Percentiles rank a stretch among this genome's conserved stretches.
These are phyloP conservation scores for Porites lutea DNA, from an alignment of 64 coral and sea anemone species.

Conservation along the genomic window DNA sequence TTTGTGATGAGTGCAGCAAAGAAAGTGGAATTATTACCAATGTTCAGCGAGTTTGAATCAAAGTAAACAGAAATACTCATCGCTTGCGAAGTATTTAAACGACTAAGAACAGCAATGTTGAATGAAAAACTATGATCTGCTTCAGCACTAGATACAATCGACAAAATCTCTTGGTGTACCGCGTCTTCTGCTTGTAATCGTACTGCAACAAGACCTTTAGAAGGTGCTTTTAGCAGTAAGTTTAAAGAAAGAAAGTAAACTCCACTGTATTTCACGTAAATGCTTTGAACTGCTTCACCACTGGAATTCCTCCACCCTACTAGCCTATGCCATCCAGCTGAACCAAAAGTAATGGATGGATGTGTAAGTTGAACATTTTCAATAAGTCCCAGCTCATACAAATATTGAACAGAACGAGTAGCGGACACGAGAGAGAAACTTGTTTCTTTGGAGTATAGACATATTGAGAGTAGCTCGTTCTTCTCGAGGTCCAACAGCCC, in stretches of 20 bases:
- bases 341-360: neutral
- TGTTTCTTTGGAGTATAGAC: neutral
- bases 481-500: neutral
- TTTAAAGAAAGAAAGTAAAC: constrained; percentile 15
- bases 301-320: neutral
- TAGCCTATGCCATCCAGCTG: constrained; percentile 6
- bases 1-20: constrained; percentile 1
- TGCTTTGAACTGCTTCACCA: neutral
- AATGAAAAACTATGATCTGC: neutral
- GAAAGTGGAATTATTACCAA: neutral
- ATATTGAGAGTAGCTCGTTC: constrained; percentile 3
- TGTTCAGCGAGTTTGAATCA: neutral
- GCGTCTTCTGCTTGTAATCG: constrained; percentile 1
- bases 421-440: neutral
- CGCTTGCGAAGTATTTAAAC: constrained; percentile 3
- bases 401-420: neutral
- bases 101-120: constrained; percentile 15
- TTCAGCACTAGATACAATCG: neutral
- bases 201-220: neutral
- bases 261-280: neutral
- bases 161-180: neutral
- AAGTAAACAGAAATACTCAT: constrained; percentile 8
- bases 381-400: neutral
- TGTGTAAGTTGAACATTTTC: constrained; percentile 22
- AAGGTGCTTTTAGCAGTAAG: neutral